Conservation (phyloP, 2,888 invertebrate genomes). For the Willowsia nigromaculata region DNA sequence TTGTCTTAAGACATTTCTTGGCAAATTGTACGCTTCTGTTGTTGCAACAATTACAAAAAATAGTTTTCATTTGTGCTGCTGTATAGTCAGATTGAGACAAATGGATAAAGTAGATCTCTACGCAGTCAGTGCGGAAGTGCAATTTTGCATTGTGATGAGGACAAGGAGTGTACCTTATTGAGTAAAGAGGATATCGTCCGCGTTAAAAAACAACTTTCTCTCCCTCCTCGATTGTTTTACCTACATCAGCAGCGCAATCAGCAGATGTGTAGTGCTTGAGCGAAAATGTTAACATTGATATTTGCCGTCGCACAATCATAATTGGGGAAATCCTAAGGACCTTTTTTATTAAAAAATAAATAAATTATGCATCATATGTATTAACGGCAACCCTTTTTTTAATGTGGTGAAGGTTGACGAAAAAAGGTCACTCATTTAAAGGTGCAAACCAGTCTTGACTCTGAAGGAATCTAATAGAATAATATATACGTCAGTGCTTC, state of each 20-base stretch:
- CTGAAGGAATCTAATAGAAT: background rate
- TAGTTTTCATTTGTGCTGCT: background rate
- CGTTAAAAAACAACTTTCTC: slow-evolving; percentile 49
- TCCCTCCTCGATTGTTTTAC: background rate
- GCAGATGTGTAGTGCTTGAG: background rate
- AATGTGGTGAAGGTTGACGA: slow-evolving; percentile 5
- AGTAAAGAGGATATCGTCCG: background rate
- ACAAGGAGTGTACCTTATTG: slow-evolving; percentile 23
- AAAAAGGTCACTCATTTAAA: slow-evolving; percentile 14
- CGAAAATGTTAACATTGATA: slow-evolving; percentile 5
- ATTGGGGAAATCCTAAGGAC: slow-evolving; percentile 18
- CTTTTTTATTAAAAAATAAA: background rate
- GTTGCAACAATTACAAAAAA: background rate
- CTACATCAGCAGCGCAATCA: background rate
- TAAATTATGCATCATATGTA: background rate
- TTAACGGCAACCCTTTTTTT: background rate
- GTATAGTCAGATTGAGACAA: background rate
- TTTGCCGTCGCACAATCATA: background rate
- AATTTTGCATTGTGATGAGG: slow-evolving; percentile 25
- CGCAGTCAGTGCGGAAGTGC: slow-evolving; percentile 27
- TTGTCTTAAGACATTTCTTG: background rate
- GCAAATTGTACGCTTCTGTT: background rate
- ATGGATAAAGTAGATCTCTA: slow-evolving; percentile 25
- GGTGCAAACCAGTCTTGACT: background rate
- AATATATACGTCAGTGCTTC: background rate